Evolutionary conservation across 2,797 vertebrate genomes (phyloP), one percentile per base, ranked within the genome.

Genomic region (Channallabes apus): DNA sequence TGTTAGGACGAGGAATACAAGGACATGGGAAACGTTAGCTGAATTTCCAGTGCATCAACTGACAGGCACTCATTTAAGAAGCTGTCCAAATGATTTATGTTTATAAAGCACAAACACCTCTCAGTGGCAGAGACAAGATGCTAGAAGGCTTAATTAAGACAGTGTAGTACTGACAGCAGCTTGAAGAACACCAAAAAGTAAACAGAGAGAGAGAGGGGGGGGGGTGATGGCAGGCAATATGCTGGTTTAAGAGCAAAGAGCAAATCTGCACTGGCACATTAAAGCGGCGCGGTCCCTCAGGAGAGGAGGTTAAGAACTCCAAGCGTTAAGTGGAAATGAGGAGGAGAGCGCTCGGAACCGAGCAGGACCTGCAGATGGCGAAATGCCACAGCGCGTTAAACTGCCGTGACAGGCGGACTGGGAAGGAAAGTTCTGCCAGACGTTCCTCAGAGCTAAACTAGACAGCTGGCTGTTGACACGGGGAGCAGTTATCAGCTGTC

Each of bases 231-330:
- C 11, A 77, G 83, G 6, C 24, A 14, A 51, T 85, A 89, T 81
- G 90, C 85, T 56, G 76, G 91, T 92, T 91, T 90, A 91, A 91
- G 91, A 90, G 87, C 89, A 90, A 89, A 90, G 89, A 80, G 87
- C 87, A 92, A 84, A 86, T 88, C 68, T 89, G 73, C 87, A 87
- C 86, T 83, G 87, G 89, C 90, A 84, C 87, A 54, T 89, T 65
- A 68, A 80, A 88, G 86, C 90, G 88, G 91, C 94, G 91, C 90
- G 91, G 89, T 90, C 92, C 88, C 91, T 89, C 86, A 90, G 92
- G 93, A 92, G 88, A 24, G 38, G 78, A 54, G 83, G 88, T 93
- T 91, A 89, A 93, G 92, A 91, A 90, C 91, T 92, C 73, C 88
- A 86, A 90, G 92, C 88, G 81, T 88, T 91, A 91, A 92, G 89